Evolutionary conservation across 2,113 vertebrate species (phyloP), one percentile per base, ranked within the genome.

Genomic region (Fregata magnificens): DNA sequence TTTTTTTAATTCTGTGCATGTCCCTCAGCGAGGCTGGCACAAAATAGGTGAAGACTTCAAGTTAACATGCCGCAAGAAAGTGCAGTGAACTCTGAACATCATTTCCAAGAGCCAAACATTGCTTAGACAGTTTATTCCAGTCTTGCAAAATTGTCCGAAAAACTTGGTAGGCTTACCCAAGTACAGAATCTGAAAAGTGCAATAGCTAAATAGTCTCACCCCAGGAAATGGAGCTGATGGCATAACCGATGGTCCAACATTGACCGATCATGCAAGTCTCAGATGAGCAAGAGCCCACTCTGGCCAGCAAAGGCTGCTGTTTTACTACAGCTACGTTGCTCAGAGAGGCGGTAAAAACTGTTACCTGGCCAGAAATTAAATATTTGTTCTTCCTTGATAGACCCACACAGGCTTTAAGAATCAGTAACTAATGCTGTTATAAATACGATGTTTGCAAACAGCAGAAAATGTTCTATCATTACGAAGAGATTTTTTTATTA

Each of bases 11-110:
- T 55, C 53, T 34, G 34, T 25, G 7, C 21, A 34, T 6, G 18
- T 26, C 21, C 34, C 21, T 80, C 34, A 21, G 62, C 1, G 3
- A 53, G 50, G 38, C 17, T 70, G 72, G 8, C 40, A n/a, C 44
- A 44, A 14, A 67, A 21, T 6, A 22, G 0, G 1, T 3, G 9
- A 58, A 83, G 36, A 11, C 53, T 29, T 40, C 0, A 1, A 47
- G 40, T n/a, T 49, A 58, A 38, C 9, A 8, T 0, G 38, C 40
- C 47, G 50, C 56, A 74, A 42, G 83, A 15, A 76, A 73, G 42
- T 0, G 5, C 55, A 24, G 31, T 70, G 78, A 28, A 11, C 78
- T 59, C 78, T 22, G 8, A 83, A 36, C 55, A 70, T 15, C 16
- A 6, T 20, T 83, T 83, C 34, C 49, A 65, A 59, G 49, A 47